Conservation (phyloP, 2,113 vertebrate species). For the Strix aluco region DNA sequence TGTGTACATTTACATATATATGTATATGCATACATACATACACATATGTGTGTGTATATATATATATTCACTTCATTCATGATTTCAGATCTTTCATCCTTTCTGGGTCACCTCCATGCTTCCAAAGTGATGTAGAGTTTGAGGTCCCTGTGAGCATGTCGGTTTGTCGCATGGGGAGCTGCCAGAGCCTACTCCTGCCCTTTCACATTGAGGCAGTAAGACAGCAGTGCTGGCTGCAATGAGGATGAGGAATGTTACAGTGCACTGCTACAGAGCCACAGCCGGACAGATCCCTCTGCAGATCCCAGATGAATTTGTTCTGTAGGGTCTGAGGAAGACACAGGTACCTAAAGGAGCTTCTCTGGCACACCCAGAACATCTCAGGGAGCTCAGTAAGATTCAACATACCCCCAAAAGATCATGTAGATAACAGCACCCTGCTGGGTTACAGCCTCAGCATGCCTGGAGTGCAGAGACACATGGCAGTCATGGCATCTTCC, state of each 20-base stretch:
- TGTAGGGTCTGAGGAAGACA: not conserved
- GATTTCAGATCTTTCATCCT: not conserved
- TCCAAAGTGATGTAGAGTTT: not conserved
- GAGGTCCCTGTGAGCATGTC: not conserved
- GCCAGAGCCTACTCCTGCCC: too few species aligned
- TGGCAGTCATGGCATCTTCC: not conserved
- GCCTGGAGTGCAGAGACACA: not conserved
- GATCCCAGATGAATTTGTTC: not conserved
- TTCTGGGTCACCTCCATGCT: not conserved
- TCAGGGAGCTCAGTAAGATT: not conserved
- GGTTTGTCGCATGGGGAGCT: not conserved
- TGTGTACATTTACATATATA: not conserved
- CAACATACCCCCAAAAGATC: not conserved
- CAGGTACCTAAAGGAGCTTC: not conserved
- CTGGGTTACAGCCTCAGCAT: not conserved
- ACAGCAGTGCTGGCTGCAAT: not conserved
- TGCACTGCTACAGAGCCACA: not conserved
- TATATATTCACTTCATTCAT: not conserved
- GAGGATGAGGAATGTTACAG: not conserved
- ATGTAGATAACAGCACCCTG: not conserved
- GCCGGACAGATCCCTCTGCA: not conserved
- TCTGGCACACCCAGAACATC: not conserved
- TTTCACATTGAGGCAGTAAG: not conserved
- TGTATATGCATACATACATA: too few species aligned
- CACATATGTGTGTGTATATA: fast-evolving